phyloP scores from a whole-genome alignment of 1,140 invertebrate species.

The Stegodyphus dumicola region DNA sequence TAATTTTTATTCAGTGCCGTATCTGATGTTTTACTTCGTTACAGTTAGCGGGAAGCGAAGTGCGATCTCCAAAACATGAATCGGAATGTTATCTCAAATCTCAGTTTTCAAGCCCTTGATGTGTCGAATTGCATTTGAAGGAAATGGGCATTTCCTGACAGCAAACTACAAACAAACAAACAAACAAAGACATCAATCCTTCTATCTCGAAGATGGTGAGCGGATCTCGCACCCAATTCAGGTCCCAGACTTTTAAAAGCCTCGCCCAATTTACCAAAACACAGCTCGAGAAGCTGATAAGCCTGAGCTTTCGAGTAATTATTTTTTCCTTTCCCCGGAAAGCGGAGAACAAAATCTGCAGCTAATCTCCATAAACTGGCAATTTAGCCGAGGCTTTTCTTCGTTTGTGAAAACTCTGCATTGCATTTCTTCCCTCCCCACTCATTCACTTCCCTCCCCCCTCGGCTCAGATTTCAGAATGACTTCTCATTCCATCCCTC shows the following conservation, averaged over 20 bases:
- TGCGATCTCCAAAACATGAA: too few species aligned
- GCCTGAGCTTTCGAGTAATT: constrained; percentile 34
- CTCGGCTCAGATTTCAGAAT: constrained; percentile 50
- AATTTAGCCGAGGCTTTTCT: constrained; percentile 55
- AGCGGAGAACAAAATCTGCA: constrained; percentile 48
- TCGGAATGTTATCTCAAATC: too few species aligned
- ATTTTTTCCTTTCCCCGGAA: constrained; percentile 50
- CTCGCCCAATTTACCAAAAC: constrained; percentile 38
- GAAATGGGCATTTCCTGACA: too few species aligned
- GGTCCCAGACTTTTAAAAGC: neutral
- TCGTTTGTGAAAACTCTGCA: constrained; percentile 55
- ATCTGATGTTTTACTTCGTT: too few species aligned
- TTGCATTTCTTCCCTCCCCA: neutral
- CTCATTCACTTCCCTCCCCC: neutral
- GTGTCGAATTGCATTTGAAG: too few species aligned
- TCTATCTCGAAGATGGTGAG: too few species aligned
- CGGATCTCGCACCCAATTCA: too few species aligned
- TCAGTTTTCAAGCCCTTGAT: too few species aligned
- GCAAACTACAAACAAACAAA: too few species aligned
- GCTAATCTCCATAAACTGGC: constrained; percentile 61
- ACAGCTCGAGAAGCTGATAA: constrained; percentile 25
- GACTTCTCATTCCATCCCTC: constrained; percentile 8
- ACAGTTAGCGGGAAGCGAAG: too few species aligned
- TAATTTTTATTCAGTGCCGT: too few species aligned
- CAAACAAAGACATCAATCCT: too few species aligned